Base-by-base conservation (phyloP, 2,113 vertebrate species). In the Lagenorhynchus albirostris region DNA sequence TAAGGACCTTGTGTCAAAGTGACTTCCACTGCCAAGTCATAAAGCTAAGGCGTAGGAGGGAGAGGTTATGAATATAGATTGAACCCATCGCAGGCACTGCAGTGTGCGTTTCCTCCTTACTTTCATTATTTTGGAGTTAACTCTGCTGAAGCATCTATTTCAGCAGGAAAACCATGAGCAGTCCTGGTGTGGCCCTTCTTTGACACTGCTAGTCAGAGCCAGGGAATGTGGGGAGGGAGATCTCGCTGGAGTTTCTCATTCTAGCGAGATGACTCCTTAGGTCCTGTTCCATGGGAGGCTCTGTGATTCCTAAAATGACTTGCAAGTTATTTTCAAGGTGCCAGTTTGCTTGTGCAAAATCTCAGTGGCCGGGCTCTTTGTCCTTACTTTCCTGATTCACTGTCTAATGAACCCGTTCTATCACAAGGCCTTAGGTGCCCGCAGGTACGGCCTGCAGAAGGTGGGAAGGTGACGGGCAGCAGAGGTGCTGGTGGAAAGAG, bases 1-100 rank as follows among this genome's bases (percentile, higher is more conserved):
- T 97, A 97, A 95, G 95, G 96, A 94, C 76, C 55, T 89, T 84
- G 79, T 96, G 73, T 96, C 97, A 83, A 97, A 96, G 95, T 94
- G 96, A 89, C 97, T 99, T 97, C 96, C 94, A 97, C 36, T 95
- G 73, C 5, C 2, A 70, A 70, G 33, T 96, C 95, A 73, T 92
- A 97, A 92, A 97, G 60, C 94, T 94, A 70, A 63, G 92, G 82
- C 60, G 47, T 21, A 76, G 55, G 86, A 93, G 81, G 86, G 94
- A 68, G 96, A 94, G 76, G 29, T 81, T 96, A 60, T 70, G 53
- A 85, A 33, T n/a, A 94, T 91, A 97, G 92, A 98, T 94, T 84
- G 97, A 97, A 96, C 93, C 81, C 84, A 96, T 94, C 63, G 55
- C 92, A 79, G 97, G 93, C 33, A 68, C 44, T 33, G 21, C 82